Evolutionary conservation across 2,113 vertebrate species (phyloP).

Genomic region (Epinephelus fuscoguttatus): DNA sequence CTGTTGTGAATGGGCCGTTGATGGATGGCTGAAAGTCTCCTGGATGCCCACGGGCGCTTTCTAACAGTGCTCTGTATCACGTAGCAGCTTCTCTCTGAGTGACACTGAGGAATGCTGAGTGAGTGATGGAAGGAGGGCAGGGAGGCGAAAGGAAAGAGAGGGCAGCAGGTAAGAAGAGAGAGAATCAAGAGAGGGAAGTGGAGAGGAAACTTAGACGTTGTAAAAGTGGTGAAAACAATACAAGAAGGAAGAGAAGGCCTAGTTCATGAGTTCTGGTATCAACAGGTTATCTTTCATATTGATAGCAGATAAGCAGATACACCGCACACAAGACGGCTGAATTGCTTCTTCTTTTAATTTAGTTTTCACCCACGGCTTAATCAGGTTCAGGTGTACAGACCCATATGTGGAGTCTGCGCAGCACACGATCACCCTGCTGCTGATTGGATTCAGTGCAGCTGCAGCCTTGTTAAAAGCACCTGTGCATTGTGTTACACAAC

Average conservation of each 20-base stretch:
- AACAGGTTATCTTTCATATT: too few relatives aligned
- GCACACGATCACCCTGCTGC: too few relatives aligned
- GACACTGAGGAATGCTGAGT: constrained; percentile 41
- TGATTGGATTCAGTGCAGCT: too few relatives aligned
- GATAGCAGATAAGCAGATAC: too few relatives aligned
- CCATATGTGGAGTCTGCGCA: too few relatives aligned
- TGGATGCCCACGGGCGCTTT: constrained; percentile 39
- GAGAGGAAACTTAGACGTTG: not conserved
- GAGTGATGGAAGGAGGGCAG: not conserved
- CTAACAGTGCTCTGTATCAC: constrained; percentile 28
- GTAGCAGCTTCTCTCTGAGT: constrained; percentile 26
- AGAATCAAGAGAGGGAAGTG: not conserved
- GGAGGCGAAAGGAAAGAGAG: constrained; percentile 2
- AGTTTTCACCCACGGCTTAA: too few relatives aligned
- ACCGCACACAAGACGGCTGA: too few relatives aligned
- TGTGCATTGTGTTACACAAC: too few relatives aligned
- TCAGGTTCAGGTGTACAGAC: too few relatives aligned
- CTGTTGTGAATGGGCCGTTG: constrained; percentile 40
- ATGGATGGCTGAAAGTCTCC: constrained; percentile 13
- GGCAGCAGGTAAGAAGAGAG: not conserved
- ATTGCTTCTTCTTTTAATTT: too few relatives aligned
- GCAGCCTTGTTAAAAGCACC: too few relatives aligned
- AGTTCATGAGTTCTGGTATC: not conserved
- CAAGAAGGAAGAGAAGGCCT: not conserved
- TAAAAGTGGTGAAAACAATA: not conserved